Evolutionary conservation across 2,888 invertebrate species (phyloP), one percentile per base, ranked within the genome.

Genomic region (Noctua janthe): DNA sequence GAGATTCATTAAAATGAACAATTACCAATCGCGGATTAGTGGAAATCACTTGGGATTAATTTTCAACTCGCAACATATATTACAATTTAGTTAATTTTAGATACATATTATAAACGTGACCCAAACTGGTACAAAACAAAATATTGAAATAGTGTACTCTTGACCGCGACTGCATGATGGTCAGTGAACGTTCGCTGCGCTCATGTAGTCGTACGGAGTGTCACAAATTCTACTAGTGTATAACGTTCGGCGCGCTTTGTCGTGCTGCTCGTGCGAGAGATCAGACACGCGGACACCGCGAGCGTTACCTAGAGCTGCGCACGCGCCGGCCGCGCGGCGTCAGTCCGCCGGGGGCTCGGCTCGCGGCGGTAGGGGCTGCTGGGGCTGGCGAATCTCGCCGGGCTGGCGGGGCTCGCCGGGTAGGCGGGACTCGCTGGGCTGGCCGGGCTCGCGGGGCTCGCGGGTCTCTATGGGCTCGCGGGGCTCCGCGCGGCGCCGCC

Each of bases 401-500:
- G 71, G 71, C 71, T 56, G 39, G 81, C 64, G 71, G 59, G 69
- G 54, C 75, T 90, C 90, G 71, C 7, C 13, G 23, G 71, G 71
- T 78, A 74, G 23, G 82, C 71, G 35, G 66, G 74, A 35, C 49
- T 67, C 11, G 56, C 73, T 75, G 88, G 71, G 84, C 80, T 81
- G 81, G 89, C 88, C 85, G 78, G 72, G 83, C 49, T 62, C 87
- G 74, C 64, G 39, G 75, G 47, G 79, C 69, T 71, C 69, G 84
- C 62, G 80, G 54, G 51, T 39, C 67, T 43, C 47, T 80, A 59
- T 82, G 72, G 75, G 87, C 85, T 76, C 66, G 85, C 73, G 81
- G 51, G 69, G 54, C 78, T 90, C 91, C 88, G 83, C 89, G 93
- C 83, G 91, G 90, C 95, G 97, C 97, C 97, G 95, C 95, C 97